Evolutionary conservation across 23 tunicate species (phyloP).

Genomic region (Trididemnum miniatum): DNA sequence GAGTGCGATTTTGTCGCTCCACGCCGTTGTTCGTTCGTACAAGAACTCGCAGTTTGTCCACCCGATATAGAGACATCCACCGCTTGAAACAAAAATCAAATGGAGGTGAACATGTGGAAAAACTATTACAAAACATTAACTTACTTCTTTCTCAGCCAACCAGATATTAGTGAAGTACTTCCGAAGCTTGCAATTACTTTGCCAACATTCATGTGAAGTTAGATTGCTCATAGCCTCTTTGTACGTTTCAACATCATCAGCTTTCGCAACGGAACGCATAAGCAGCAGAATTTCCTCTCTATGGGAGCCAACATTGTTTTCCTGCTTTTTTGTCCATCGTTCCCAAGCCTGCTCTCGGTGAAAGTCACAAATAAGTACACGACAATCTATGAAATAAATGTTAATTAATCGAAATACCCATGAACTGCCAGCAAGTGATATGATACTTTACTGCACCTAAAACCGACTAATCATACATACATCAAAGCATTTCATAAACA

Average conservation of each 20-base stretch:
- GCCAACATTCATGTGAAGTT: neutral
- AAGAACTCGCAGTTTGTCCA: neutral
- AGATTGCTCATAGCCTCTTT: neutral
- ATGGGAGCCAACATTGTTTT: neutral
- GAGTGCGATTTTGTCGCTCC: slow-evolving; percentile 28
- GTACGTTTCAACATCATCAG: neutral
- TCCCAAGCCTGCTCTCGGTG: slow-evolving; percentile 56
- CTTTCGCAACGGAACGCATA: slow-evolving; percentile 7
- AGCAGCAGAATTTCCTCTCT: neutral
- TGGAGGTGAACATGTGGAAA: no score
- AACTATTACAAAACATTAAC: neutral
- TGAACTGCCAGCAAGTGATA: no score
- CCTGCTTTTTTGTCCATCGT: slow-evolving; percentile 26
- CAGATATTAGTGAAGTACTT: neutral
- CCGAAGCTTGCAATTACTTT: neutral
- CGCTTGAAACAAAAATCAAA: neutral
- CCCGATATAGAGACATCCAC: slow-evolving; percentile 1
- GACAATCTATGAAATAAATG: slow-evolving; percentile 17
- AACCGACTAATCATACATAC: no score
- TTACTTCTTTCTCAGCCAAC: neutral
- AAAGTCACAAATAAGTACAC: slow-evolving; percentile 31
- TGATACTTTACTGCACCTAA: no score
- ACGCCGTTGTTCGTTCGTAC: slow-evolving; percentile 25
- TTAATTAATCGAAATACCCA: no score
- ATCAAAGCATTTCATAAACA: no score